A percentile compares a stretch with the other conserved stretches of the same genome.
phyloP scores from a whole-genome alignment of 2,797 vertebrate species.

The Hephaestus fuliginosus region DNA sequence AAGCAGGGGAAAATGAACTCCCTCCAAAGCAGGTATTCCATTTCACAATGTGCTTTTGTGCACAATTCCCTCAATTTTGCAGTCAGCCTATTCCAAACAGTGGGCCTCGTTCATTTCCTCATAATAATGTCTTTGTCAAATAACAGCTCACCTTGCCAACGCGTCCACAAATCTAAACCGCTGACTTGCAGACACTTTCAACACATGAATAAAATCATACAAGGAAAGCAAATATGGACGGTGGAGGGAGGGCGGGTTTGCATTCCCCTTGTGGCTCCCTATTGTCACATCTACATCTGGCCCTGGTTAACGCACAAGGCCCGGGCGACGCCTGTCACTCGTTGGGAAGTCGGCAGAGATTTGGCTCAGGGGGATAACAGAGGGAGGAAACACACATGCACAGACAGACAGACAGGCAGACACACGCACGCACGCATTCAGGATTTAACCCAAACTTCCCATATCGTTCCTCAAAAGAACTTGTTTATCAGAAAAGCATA shows the following conservation, averaged over 20 bases:
- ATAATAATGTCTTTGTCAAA: conserved; percentile 86
- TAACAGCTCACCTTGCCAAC: conserved; percentile 80
- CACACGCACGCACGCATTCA: conserved; percentile 54
- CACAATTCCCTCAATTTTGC: conserved; percentile 62
- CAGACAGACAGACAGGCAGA: background rate
- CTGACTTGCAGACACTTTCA: conserved; percentile 76
- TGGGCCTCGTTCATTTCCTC: conserved; percentile 81
- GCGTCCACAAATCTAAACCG: conserved; percentile 77
- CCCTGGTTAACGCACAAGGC: conserved; percentile 91
- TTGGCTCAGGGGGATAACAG: conserved; percentile 94
- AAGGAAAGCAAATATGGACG: conserved; percentile 85
- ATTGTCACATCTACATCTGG: conserved; percentile 97
- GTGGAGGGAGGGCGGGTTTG: conserved; percentile 66
- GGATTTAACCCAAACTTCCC: conserved; percentile 42
- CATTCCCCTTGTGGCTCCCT: conserved; percentile 83
- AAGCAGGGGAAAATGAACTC: conserved; percentile 52
- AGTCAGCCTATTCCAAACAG: conserved; percentile 74
- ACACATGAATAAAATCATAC: conserved; percentile 76
- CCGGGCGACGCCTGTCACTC: conserved; percentile 91
- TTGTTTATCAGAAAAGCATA: conserved; percentile 42
- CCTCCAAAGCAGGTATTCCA: conserved; percentile 71
- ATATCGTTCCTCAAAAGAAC: conserved; percentile 33
- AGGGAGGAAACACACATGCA: conserved; percentile 87
- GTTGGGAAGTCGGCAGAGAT: conserved; percentile 91
- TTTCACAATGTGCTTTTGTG: conserved; percentile 83